These are phyloP conservation scores for Ctenicera cuprea DNA, from an alignment of 2,888 invertebrate species.

Conservation along the genomic window DNA sequence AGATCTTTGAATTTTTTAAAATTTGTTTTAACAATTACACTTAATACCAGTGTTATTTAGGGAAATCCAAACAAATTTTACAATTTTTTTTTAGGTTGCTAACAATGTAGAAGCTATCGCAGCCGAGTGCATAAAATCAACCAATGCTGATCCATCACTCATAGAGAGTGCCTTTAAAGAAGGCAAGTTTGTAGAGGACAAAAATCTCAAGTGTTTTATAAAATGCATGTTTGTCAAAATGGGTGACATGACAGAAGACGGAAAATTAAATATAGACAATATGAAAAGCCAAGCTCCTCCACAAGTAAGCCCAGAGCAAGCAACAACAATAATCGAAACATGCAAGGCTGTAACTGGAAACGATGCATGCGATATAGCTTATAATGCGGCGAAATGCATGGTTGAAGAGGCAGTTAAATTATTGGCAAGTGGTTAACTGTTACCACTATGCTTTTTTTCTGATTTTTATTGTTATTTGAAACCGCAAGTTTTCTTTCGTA, in stretches of 20 bases:
- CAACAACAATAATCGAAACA: slow-evolving; percentile 68
- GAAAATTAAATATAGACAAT: slow-evolving; percentile 59
- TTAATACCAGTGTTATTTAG: too few relatives aligned
- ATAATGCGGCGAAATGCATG: slow-evolving; percentile 57
- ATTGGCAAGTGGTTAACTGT: not conserved
- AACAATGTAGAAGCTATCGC: slow-evolving; percentile 41
- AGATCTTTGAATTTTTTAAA: too few relatives aligned
- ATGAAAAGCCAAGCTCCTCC: slow-evolving; percentile 70
- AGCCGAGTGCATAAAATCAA: slow-evolving; percentile 62
- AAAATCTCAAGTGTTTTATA: slow-evolving; percentile 72
- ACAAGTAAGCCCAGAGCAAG: slow-evolving; percentile 69
- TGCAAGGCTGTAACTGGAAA: slow-evolving; percentile 70
- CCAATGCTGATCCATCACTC: slow-evolving; percentile 63
- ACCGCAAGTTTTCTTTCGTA: too few relatives aligned
- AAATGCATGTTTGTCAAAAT: slow-evolving; percentile 74
- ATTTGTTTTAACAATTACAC: too few relatives aligned
- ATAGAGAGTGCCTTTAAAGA: slow-evolving; percentile 67
- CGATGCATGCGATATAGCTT: slow-evolving; percentile 62
- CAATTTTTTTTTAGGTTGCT: too few relatives aligned
- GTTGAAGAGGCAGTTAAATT: slow-evolving; percentile 2
- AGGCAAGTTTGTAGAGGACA: slow-evolving; percentile 73
- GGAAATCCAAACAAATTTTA: too few relatives aligned
- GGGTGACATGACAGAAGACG: slow-evolving; percentile 69
- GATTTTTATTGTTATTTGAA: too few relatives aligned
- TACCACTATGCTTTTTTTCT: too few relatives aligned